A percentile compares a stretch with the other conserved stretches of the same genome.
These are phyloP conservation scores for Drosophila barbarae DNA, from an alignment of 2,888 invertebrate species.

Conservation along the genomic window DNA sequence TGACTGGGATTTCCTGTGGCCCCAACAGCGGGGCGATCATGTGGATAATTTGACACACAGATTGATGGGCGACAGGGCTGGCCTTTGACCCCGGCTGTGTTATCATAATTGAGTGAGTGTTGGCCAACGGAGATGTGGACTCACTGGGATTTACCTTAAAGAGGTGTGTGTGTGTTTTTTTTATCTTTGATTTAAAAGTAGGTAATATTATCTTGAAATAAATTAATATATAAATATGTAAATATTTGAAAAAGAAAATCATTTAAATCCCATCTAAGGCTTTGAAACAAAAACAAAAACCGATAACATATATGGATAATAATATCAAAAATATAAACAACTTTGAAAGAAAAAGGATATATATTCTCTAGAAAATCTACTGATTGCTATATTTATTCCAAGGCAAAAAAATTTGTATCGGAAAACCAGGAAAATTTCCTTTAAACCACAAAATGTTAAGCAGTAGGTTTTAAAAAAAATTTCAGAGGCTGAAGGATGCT, in stretches of 20 bases:
- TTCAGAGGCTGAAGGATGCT: not conserved
- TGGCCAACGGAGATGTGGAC: conserved; percentile 6
- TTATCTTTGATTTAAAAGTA: not conserved
- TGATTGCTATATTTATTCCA: not conserved
- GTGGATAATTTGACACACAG: conserved; percentile 42
- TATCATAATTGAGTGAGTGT: conserved; percentile 32
- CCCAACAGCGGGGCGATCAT: conserved; percentile 32
- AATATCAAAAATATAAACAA: no score
- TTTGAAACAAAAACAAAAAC: no score
- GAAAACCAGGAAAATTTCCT: not conserved
- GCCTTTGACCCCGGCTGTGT: conserved; percentile 23
- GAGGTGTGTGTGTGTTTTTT: not conserved
- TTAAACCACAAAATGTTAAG: no score
- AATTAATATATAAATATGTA: no score
- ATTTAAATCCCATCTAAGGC: not conserved
- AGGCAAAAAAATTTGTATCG: not conserved
- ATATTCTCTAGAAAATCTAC: not conserved
- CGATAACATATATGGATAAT: no score
- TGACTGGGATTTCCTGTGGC: conserved; percentile 36
- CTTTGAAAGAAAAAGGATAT: no score
- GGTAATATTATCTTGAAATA: not conserved
- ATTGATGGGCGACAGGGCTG: conserved; percentile 30
- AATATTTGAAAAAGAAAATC: no score
- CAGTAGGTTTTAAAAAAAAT: not conserved
- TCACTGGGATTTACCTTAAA: not conserved